A percentile compares a stretch with the other conserved stretches of the same genome.
phyloP scores from a whole-genome alignment of 2,888 invertebrate species.

The Meteorus colon region DNA sequence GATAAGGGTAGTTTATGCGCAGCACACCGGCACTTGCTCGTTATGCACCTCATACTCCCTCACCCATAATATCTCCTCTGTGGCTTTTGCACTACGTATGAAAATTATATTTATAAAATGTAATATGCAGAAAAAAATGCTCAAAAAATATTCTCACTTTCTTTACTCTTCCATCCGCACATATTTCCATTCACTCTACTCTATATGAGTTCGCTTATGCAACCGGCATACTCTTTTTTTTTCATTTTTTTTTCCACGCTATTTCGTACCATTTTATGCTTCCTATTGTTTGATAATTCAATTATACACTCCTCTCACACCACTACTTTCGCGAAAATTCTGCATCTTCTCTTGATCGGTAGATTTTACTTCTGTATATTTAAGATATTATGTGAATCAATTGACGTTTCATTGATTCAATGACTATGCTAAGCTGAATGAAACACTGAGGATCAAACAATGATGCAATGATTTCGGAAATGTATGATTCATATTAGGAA shows the following conservation, averaged over 20 bases:
- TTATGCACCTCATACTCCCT: conserved; percentile 44
- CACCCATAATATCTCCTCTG: conserved; percentile 25
- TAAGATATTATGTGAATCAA: too few relatives aligned
- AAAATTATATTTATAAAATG: conserved; percentile 14
- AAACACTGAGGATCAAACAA: too few relatives aligned
- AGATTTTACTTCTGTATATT: too few relatives aligned
- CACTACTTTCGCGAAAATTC: too few relatives aligned
- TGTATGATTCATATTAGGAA: too few relatives aligned
- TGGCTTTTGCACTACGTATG: conserved; percentile 18
- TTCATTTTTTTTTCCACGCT: not conserved
- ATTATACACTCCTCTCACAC: not conserved
- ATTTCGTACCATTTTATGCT: not conserved
- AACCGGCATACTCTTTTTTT: not conserved
- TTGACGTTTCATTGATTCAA: too few relatives aligned
- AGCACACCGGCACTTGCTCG: conserved; percentile 23
- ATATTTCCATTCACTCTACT: not conserved
- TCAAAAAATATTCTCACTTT: not conserved
- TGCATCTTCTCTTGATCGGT: too few relatives aligned
- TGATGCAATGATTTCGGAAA: too few relatives aligned
- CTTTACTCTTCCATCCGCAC: not conserved
- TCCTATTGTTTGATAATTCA: not conserved
- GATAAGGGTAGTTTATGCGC: conserved; percentile 61
- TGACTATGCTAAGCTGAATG: too few relatives aligned
- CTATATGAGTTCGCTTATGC: not conserved
- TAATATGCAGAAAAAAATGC: conserved; percentile 13